Percentiles rank a stretch among this genome's conserved stretches.
Conservation (phyloP, 37 sponge, comb jelly and placozoan genomes). For the Axinella damicornis region DNA sequence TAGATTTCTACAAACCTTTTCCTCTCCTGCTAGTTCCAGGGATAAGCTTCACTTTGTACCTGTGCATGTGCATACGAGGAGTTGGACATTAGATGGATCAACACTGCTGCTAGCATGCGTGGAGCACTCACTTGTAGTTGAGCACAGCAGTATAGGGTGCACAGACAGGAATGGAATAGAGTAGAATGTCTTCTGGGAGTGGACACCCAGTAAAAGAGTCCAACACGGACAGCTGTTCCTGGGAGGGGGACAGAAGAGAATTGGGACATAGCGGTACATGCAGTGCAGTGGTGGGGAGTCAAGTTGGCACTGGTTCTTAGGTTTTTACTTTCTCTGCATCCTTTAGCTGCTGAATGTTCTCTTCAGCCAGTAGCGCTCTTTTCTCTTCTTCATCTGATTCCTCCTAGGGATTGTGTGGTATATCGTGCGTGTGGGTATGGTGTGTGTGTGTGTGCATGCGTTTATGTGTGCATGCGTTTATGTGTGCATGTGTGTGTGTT, state of each 20-base stretch:
- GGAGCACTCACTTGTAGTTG: slow-evolving; percentile 86
- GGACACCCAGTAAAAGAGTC: slow-evolving; percentile 91
- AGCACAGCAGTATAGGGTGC: slow-evolving; percentile 91
- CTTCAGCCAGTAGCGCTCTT: slow-evolving; percentile 62
- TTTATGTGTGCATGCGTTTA: no score
- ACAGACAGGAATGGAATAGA: slow-evolving; percentile 94
- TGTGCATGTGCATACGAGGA: not conserved
- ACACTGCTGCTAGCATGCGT: not conserved
- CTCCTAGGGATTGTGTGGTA: not conserved
- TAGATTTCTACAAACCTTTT: slow-evolving; percentile 82
- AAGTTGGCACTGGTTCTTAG: no score
- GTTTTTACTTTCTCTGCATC: slow-evolving; percentile 58
- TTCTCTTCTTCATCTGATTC: slow-evolving; percentile 77
- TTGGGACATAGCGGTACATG: no score
- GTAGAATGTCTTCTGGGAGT: slow-evolving; percentile 77
- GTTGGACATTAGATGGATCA: no score
- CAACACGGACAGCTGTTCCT: slow-evolving; percentile 60
- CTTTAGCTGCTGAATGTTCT: slow-evolving; percentile 67
- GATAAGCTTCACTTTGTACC: slow-evolving; percentile 90
- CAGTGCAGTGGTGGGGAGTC: no score
- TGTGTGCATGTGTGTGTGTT: no score
- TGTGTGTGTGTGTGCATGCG: no score
- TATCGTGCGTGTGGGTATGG: no score
- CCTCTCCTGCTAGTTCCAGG: slow-evolving; percentile 90
- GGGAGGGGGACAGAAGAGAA: not conserved